Base-by-base conservation (phyloP, 2,888 invertebrate genomes). In the Pseudoips prasinana region DNA sequence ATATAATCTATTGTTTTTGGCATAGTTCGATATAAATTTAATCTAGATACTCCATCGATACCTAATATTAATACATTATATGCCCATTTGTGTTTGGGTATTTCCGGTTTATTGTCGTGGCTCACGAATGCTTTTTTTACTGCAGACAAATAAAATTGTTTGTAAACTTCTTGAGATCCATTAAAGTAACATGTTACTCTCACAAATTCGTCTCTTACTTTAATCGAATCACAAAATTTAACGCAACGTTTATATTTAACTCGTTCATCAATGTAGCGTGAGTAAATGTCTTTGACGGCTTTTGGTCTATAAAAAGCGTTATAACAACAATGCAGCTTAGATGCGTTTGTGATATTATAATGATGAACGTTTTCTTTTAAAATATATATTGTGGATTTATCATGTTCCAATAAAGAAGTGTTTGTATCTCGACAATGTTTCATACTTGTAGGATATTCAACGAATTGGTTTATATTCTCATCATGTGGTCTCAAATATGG, bases 21-120 rank as follows among this genome's bases (percentile, higher is more conserved):
- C 94, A 97, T 94, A 57, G 95, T 94, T 14, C 97, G 91, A 43
- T 94, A 91, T 51, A 96, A 93, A 75, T 96, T 96, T 41, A 95
- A 81, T 51, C 96, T 90, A 0, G 97, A 97, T 14, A 97, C 91
- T 6, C 95, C 94, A 71, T 97, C 97, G 25, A 97, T 80, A 3
- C 97, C 97, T 36, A 97, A 74, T 22, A 97, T 84, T 43, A 97
- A 85, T 0, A 97, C 91, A 49, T 94, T 96, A 31, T 39, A 36
- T 4, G 60, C 55, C 1, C 70, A 60, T 48, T 64, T 57, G 55
- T 72, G 77, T 29, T 38, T 45, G 10, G 35, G 43, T 7, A 45
- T 53, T 44, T 45, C 47, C 5, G 49, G 38, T 33, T 71, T 68
- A 33, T 61, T 60, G 18, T 46, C 64, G 28, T 51, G 46, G 1